phyloP scores from a whole-genome alignment of 1,140 invertebrate genomes.

The Oncopeltus fasciatus region DNA sequence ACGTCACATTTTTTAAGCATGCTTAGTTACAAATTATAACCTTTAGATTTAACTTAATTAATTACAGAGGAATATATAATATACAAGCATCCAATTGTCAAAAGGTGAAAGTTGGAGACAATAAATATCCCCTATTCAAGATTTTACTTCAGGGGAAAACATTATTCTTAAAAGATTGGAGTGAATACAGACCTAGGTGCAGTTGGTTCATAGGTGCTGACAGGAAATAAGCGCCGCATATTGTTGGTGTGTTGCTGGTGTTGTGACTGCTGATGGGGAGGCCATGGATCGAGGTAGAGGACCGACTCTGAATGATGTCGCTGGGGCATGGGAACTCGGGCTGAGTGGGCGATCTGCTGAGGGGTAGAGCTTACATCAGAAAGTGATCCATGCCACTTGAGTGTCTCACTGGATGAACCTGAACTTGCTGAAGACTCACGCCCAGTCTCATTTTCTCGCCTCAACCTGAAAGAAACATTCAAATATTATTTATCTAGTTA shows the following conservation, averaged over 20 bases:
- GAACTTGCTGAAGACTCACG: slow-evolving; percentile 46
- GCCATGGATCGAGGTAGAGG: slow-evolving; percentile 38
- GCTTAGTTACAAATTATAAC: no score
- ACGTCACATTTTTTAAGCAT: no score
- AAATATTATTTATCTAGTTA: no score
- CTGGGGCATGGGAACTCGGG: slow-evolving; percentile 62
- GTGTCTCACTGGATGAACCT: slow-evolving; percentile 61
- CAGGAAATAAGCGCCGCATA: slow-evolving; percentile 36
- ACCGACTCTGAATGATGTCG: slow-evolving; percentile 67
- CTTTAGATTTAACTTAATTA: no score
- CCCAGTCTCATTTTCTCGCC: slow-evolving; percentile 40
- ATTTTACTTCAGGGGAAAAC: no score
- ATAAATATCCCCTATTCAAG: no score
- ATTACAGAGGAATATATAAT: no score
- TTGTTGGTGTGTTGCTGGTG: slow-evolving; percentile 27
- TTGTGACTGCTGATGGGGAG: background rate
- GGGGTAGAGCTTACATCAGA: slow-evolving; percentile 32
- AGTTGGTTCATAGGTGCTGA: slow-evolving; percentile 37
- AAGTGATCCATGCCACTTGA: slow-evolving; percentile 58
- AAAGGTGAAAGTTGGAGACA: no score
- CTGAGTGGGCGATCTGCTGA: slow-evolving; percentile 63
- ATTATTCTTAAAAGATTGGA: no score
- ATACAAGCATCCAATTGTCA: no score
- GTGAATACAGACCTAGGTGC: slow-evolving; percentile 22
- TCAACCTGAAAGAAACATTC: slow-evolving; percentile 30